phyloP scores from a whole-genome alignment of 1,140 invertebrate genomes.

The Leucophenga varia region DNA sequence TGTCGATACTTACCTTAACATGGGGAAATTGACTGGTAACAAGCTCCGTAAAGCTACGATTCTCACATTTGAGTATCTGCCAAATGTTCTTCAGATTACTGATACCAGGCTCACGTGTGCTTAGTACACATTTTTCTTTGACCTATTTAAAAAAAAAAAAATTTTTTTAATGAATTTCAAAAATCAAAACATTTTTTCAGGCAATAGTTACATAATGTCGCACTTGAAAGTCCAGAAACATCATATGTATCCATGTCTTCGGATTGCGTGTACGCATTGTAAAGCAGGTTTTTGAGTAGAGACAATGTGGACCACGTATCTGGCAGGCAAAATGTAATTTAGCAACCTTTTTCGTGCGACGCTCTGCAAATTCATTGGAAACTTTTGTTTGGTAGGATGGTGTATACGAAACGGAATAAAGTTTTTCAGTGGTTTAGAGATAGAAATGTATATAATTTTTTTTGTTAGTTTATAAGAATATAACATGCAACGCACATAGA shows the following conservation, averaged over 20 bases:
- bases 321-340: conserved; percentile 89
- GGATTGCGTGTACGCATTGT: conserved; percentile 84
- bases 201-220: conserved; percentile 42
- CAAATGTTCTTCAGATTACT: conserved; percentile 86
- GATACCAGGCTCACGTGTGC: conserved; percentile 80
- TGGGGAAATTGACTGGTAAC: conserved; percentile 91
- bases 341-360: conserved; percentile 80
- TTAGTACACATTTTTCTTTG: conserved; percentile 75
- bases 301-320: conserved; percentile 79
- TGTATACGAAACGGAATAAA: too few relatives aligned
- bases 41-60: conserved; percentile 84
- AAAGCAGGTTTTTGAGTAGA: conserved; percentile 85
- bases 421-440: too few relatives aligned
- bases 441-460: too few relatives aligned
- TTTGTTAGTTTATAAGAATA: too few relatives aligned
- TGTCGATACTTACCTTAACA: conserved; percentile 64
- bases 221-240: conserved; percentile 89
- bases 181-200: neutral
- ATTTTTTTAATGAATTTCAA: neutral
- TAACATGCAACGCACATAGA: too few relatives aligned
- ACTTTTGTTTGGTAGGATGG: conserved; percentile 37
- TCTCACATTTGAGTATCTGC: conserved; percentile 89
- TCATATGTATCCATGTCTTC: conserved; percentile 90
- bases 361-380: conserved; percentile 64
- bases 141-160: conserved; percentile 61